Percentiles rank a stretch among this genome's conserved stretches.
Conservation (phyloP, 2,797 vertebrate species). For the Pantherophis vulpinus region DNA sequence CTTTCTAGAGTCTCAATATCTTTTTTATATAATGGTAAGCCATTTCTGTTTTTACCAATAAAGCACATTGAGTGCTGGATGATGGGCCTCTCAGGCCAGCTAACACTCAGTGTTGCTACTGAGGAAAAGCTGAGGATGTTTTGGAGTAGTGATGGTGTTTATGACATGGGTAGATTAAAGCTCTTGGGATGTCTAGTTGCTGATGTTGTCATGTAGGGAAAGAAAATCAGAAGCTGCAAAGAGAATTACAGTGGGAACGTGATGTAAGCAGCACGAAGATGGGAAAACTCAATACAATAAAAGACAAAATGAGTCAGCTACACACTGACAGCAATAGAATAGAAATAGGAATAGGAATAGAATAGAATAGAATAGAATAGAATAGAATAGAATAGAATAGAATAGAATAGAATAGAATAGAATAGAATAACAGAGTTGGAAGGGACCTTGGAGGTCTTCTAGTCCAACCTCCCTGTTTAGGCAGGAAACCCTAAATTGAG, state of each 20-base stretch:
- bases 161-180: neutral
- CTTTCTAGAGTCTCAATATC: neutral
- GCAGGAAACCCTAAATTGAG: neutral
- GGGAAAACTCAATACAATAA: neutral
- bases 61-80: neutral
- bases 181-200: neutral
- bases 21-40: neutral
- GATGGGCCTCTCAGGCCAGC: neutral
- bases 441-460: too few species aligned
- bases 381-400: too few species aligned
- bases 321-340: too few species aligned
- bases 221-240: neutral
- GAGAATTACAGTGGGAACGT: neutral
- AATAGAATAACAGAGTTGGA: too few species aligned
- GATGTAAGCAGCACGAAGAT: neutral
- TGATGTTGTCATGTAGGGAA: neutral
- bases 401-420: too few species aligned
- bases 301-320: neutral
- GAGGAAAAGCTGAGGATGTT: neutral
- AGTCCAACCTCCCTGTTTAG: too few species aligned
- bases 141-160: neutral
- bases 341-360: too few species aligned
- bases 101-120: neutral
- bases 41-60: neutral
- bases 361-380: too few species aligned